A percentile compares a stretch with the other conserved stretches of the same genome.
These are phyloP conservation scores for Helicoverpa armigera DNA, from an alignment of 1,140 invertebrate genomes.

Conservation along the genomic window DNA sequence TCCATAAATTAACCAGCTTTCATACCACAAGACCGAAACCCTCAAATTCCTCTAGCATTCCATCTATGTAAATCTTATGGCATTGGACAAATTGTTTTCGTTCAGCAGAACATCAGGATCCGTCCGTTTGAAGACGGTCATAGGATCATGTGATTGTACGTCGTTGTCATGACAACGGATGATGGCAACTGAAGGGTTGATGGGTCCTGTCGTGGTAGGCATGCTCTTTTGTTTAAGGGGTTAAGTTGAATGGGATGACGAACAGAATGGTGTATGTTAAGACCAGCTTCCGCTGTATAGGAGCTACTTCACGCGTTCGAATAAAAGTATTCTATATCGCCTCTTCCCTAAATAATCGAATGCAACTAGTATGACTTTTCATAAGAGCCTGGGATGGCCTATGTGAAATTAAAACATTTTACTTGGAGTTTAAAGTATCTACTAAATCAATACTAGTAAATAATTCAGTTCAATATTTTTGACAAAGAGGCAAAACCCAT, in stretches of 20 bases:
- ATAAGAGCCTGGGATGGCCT: too few relatives aligned
- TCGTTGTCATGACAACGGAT: constrained; percentile 28
- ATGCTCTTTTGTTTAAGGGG: not conserved
- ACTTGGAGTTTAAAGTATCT: too few relatives aligned
- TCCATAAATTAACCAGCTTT: not conserved
- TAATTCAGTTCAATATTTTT: too few relatives aligned
- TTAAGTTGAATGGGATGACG: too few relatives aligned
- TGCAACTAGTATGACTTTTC: too few relatives aligned
- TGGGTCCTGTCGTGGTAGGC: not conserved
- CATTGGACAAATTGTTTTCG: constrained; percentile 41
- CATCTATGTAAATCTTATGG: constrained; percentile 14
- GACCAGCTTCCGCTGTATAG: too few relatives aligned
- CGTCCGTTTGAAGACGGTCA: not conserved
- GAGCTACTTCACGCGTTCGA: too few relatives aligned
- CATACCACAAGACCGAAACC: not conserved
- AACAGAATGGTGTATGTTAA: too few relatives aligned
- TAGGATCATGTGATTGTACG: constrained; percentile 15
- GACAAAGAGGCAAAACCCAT: not conserved
- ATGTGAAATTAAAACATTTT: too few relatives aligned
- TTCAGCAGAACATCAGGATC: constrained; percentile 1
- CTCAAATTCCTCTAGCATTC: constrained; percentile 27
- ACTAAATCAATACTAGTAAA: too few relatives aligned
- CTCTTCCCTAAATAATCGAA: too few relatives aligned
- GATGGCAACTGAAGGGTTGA: not conserved
- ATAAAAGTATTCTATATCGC: too few relatives aligned